Base-by-base conservation (phyloP, 2,113 vertebrate genomes). In the Neodon shergylaensis region DNA sequence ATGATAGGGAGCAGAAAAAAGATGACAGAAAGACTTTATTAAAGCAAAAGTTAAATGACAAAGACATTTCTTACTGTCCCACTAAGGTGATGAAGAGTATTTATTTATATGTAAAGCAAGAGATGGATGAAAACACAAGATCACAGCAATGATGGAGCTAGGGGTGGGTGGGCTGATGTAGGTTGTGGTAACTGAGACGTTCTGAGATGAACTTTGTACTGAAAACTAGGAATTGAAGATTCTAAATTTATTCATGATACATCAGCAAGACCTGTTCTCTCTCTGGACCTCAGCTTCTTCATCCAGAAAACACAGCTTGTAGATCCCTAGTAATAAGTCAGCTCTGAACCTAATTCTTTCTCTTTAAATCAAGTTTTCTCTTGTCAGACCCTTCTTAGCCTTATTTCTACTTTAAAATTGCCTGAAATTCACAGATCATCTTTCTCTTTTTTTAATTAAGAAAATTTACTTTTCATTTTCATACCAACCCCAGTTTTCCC, bases 191-290 rank as follows among this genome's bases (percentile, higher is more conserved):
- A 39, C 9, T 73, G 7, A 76, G 58, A 49, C 49, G 58, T 77
- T 95, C 39, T 19, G 63, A 94, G 83, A 94, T 47, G 78, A 93
- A 87, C 24, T 94, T 54, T 47, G 66, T 44, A 70, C 63, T 84
- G 39, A 70, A 52, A 66, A 90, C 49, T 42, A 79, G 44, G 54
- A 91, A 39, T 78, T 39, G 5, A 28, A 36, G 39, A 36, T 74
- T 91, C 79, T 93, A 49, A 91, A 84, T 42, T 90, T 26, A 65
- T 82, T 78, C 24, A 36, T 63, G 66, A 86, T 4, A 31, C 31
- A 93, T 22, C 42, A 44, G 31, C 84, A 85, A 90, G 47, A 54
- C 68, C 76, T 72, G 84, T 81, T 63, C 28, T 94, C 58, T 93
- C 74, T 77, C 54, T 82, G 66, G 39, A 94, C 63, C 31, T 95